Evolutionary conservation across 30 jellyfish, hydroid and myxozoan genomes (phyloP).

Genomic region (Aurelia aurita): DNA sequence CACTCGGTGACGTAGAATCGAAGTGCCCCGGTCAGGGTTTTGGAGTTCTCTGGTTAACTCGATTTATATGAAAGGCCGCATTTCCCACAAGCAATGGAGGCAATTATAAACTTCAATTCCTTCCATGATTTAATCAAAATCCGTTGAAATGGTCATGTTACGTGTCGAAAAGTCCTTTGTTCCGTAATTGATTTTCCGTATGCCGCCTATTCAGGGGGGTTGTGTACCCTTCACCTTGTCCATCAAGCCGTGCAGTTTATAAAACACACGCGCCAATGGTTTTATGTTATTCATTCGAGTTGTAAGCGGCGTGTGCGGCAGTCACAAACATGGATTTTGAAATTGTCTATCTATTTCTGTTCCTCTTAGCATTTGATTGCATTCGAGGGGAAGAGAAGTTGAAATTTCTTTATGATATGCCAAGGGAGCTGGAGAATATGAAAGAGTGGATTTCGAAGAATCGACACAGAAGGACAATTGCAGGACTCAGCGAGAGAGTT

Average conservation of each 20-base stretch:
- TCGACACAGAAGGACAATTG: slow-evolving; percentile 31
- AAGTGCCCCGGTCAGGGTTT: neutral
- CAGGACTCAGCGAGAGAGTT: slow-evolving; percentile 69
- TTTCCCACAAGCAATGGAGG: slow-evolving; percentile 64
- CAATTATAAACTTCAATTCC: slow-evolving; percentile 56
- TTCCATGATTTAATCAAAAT: slow-evolving; percentile 56
- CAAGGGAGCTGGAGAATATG: neutral
- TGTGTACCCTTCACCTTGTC: slow-evolving; percentile 4
- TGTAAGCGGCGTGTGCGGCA: too few species aligned
- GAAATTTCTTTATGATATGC: slow-evolving; percentile 21
- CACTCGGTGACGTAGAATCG: neutral
- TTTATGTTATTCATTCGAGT: neutral
- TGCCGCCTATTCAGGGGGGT: slow-evolving; percentile 71
- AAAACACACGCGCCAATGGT: slow-evolving; percentile 47
- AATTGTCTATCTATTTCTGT: slow-evolving; percentile 4
- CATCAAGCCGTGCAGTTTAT: slow-evolving; percentile 41
- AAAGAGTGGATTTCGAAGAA: slow-evolving; percentile 29
- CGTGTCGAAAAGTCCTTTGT: slow-evolving; percentile 61
- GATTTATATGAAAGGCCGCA: slow-evolving; percentile 56
- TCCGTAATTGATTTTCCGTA: slow-evolving; percentile 57
- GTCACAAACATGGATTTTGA: slow-evolving; percentile 7
- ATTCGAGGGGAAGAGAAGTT: slow-evolving; percentile 14
- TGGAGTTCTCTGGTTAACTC: slow-evolving; percentile 34
- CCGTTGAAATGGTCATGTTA: slow-evolving; percentile 49
- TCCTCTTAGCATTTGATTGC: slow-evolving; percentile 24